Evolutionary conservation across 2,888 invertebrate genomes (phyloP).

Genomic region (Andrena marginata): DNA sequence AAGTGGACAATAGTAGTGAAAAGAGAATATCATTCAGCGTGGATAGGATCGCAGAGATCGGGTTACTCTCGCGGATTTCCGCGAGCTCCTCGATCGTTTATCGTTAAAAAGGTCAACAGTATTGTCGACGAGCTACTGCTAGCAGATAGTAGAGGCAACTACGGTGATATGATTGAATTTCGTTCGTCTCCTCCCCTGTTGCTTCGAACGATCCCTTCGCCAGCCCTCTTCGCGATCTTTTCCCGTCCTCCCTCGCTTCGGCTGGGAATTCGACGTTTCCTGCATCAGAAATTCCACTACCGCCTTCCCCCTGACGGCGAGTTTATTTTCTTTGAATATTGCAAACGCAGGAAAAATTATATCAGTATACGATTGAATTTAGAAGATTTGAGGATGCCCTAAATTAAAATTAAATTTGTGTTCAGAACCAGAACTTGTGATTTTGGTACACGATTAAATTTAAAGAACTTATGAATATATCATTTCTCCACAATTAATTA

Average conservation of each 20-base stretch:
- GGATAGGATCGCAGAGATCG: slow-evolving; percentile 18
- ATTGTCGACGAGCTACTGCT: slow-evolving; percentile 74
- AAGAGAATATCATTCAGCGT: slow-evolving; percentile 32
- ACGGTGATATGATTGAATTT: slow-evolving; percentile 81
- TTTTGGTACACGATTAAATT: too few relatives aligned
- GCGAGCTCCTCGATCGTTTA: slow-evolving; percentile 17
- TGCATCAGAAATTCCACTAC: background rate
- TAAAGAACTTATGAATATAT: too few relatives aligned
- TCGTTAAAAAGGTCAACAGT: slow-evolving; percentile 62
- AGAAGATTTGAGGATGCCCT: too few relatives aligned
- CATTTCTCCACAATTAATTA: too few relatives aligned
- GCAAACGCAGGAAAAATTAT: too few relatives aligned
- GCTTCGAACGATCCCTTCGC: slow-evolving; percentile 36
- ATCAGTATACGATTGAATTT: too few relatives aligned
- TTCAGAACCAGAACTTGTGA: too few relatives aligned
- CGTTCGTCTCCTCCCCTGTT: slow-evolving; percentile 53
- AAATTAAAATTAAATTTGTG: too few relatives aligned
- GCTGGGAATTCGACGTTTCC: background rate
- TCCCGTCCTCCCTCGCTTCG: background rate
- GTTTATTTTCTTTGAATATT: background rate
- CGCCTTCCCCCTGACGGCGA: too few relatives aligned
- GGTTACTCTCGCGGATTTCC: background rate
- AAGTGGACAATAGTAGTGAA: slow-evolving; percentile 41
- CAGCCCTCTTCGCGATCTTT: slow-evolving; percentile 1
- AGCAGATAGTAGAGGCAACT: slow-evolving; percentile 79